Conservation (phyloP, 2,113 vertebrate species). For the Rhipidura dahli region DNA sequence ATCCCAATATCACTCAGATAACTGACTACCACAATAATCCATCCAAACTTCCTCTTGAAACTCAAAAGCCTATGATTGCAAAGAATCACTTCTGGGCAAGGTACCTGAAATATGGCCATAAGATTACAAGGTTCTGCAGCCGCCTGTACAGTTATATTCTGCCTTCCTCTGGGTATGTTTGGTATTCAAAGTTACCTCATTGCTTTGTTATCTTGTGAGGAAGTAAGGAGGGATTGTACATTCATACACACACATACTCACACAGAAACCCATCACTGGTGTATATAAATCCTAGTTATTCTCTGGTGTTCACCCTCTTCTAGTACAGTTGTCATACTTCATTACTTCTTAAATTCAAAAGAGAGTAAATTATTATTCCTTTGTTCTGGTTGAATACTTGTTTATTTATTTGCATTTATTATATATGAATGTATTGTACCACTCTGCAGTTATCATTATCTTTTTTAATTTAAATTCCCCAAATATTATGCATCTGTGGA, state of each 20-base stretch:
- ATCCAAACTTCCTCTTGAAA: background rate
- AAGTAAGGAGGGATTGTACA: background rate
- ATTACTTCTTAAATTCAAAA: background rate
- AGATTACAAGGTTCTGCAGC: background rate
- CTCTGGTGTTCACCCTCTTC: background rate
- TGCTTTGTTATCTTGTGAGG: background rate
- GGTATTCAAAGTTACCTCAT: background rate
- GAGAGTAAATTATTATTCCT: background rate
- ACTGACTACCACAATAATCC: no score
- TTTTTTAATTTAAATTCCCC: background rate
- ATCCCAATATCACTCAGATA: no score
- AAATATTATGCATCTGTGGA: background rate
- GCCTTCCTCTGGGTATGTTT: background rate
- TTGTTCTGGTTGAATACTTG: background rate
- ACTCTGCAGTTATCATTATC: background rate
- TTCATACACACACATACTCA: background rate
- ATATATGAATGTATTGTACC: background rate
- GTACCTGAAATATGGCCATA: background rate
- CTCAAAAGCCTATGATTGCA: background rate
- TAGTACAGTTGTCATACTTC: background rate
- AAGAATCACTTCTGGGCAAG: background rate
- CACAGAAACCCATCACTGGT: background rate
- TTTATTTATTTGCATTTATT: background rate
- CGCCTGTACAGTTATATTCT: background rate
- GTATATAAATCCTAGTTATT: background rate